Evolutionary conservation across 2,113 vertebrate species (phyloP).

Genomic region (Holacanthus passer): DNA sequence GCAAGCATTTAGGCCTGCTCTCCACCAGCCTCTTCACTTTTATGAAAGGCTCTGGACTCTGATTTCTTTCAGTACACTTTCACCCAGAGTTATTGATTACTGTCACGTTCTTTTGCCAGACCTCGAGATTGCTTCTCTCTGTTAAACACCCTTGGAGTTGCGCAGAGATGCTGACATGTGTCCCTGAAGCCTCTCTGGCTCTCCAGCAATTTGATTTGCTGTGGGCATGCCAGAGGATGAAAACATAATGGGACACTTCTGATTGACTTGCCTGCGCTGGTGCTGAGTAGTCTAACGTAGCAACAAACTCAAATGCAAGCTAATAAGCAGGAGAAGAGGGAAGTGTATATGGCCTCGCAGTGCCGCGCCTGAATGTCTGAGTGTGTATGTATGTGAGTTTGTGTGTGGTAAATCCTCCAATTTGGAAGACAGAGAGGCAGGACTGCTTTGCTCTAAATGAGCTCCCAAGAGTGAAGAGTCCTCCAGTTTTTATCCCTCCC

Average conservation of each 20-base stretch:
- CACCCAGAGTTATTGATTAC: conserved; percentile 55
- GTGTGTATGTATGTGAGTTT: conserved; percentile 20
- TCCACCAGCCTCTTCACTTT: conserved; percentile 32
- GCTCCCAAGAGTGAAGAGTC: conserved; percentile 75
- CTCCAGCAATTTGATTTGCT: conserved; percentile 61
- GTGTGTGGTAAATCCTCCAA: conserved; percentile 65
- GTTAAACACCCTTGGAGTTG: conserved; percentile 19
- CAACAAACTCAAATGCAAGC: conserved; percentile 53
- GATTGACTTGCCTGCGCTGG: conserved; percentile 47
- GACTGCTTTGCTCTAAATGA: conserved; percentile 76
- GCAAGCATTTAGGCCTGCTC: conserved; percentile 27
- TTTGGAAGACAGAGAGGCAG: conserved; percentile 68
- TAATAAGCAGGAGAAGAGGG: conserved; percentile 48
- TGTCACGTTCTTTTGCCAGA: conserved; percentile 18
- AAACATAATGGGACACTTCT: conserved; percentile 60
- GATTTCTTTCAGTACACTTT: conserved; percentile 65
- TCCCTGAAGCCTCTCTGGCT: conserved; percentile 24
- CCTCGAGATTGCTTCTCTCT: conserved; percentile 48
- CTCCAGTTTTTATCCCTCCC: conserved; percentile 69
- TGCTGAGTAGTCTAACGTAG: conserved; percentile 19
- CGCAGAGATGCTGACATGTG: conserved; percentile 26
- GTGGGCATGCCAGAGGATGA: conserved; percentile 63
- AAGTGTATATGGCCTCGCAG: conserved; percentile 26
- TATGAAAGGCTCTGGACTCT: conserved; percentile 48
- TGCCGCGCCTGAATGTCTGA: not conserved